These are phyloP conservation scores for Acanthaster planci DNA, from an alignment of 35 echinoderm and acorn worm species.

Conservation along the genomic window DNA sequence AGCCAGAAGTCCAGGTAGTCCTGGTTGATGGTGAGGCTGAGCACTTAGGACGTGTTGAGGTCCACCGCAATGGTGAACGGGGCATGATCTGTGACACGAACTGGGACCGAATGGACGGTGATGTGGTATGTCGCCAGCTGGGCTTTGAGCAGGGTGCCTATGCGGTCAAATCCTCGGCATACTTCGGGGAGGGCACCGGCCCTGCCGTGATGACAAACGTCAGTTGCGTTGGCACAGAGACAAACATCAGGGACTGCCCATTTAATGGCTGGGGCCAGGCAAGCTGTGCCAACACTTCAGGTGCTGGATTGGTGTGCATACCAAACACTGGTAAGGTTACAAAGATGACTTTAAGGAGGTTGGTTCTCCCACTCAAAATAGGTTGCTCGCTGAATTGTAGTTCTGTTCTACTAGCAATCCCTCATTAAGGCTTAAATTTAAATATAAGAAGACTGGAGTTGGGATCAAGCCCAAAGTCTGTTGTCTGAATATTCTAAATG, in stretches of 20 bases:
- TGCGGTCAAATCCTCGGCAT: background rate
- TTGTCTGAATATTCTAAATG: too few species aligned
- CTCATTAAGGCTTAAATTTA: too few species aligned
- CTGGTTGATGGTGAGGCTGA: background rate
- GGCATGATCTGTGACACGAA: background rate
- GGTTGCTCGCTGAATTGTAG: too few species aligned
- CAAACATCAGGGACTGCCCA: background rate
- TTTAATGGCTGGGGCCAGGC: background rate
- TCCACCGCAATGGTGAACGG: background rate
- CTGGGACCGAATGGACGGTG: background rate
- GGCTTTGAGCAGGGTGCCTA: background rate
- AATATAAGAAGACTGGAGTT: too few species aligned
- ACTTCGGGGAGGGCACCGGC: background rate
- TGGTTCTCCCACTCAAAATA: too few species aligned
- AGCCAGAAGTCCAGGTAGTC: background rate
- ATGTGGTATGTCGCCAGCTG: conserved; percentile 1
- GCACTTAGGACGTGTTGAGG: background rate
- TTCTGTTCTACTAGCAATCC: too few species aligned
- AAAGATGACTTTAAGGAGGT: too few species aligned
- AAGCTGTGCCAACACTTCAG: background rate
- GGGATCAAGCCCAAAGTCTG: too few species aligned
- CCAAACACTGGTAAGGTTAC: conserved; percentile 5
- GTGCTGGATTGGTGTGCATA: conserved; percentile 1
- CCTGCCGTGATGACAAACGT: background rate
- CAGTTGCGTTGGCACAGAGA: background rate